Evolutionary conservation across 2,888 invertebrate genomes (phyloP).

Genomic region (Bellardia bayeri): DNA sequence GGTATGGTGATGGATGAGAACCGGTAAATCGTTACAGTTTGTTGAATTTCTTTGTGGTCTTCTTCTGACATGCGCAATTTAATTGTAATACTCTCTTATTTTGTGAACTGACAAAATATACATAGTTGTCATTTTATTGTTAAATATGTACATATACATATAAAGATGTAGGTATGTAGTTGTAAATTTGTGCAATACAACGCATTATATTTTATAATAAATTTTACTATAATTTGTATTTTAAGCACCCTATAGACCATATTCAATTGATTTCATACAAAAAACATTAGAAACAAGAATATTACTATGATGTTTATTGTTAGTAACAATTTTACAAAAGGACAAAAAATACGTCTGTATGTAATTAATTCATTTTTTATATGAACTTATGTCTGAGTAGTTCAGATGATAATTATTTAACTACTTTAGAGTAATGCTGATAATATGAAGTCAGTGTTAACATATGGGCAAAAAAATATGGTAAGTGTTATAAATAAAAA

Average conservation of each 20-base stretch:
- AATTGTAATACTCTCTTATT: constrained; percentile 25
- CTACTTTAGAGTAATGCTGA: too few relatives aligned
- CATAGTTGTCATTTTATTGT: constrained; percentile 27
- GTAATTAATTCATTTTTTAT: too few relatives aligned
- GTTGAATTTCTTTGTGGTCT: constrained; percentile 36
- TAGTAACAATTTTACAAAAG: too few relatives aligned
- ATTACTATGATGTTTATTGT: too few relatives aligned
- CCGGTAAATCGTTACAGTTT: constrained; percentile 66
- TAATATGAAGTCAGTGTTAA: too few relatives aligned
- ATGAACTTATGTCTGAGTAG: too few relatives aligned
- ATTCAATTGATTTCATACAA: background rate
- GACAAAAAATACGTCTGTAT: too few relatives aligned
- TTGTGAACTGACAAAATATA: constrained; percentile 30
- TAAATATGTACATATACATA: background rate
- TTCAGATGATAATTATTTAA: too few relatives aligned
- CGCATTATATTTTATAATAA: constrained; percentile 52
- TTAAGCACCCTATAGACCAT: constrained; percentile 12
- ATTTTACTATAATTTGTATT: constrained; percentile 44
- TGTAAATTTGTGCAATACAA: constrained; percentile 15
- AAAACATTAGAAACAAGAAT: too few relatives aligned
- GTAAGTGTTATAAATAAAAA: too few relatives aligned
- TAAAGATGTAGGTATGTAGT: background rate
- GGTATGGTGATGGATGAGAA: constrained; percentile 24
- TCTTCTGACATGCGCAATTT: constrained; percentile 65
- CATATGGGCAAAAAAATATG: too few relatives aligned